Evolutionary conservation across 2,797 vertebrate species (phyloP).

Genomic region (Decapterus maruadsi): DNA sequence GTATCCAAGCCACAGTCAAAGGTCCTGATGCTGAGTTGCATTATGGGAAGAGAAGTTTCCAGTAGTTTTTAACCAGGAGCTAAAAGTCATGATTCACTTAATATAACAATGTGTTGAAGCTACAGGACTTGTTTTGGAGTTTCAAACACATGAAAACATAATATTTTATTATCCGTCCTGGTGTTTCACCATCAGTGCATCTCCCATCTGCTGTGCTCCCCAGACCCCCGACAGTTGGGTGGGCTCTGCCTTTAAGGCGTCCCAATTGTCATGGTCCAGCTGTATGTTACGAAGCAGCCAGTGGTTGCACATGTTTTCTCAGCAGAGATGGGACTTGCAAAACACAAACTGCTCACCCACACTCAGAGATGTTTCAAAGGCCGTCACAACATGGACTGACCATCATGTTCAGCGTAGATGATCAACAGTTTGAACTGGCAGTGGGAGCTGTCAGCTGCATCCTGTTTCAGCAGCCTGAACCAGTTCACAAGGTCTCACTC

Average conservation of each 20-base stretch:
- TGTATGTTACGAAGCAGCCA: conserved; percentile 69
- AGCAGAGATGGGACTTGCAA: conserved; percentile 52
- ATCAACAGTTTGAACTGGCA: conserved; percentile 58
- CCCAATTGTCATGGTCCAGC: conserved; percentile 59
- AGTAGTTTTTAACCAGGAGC: not conserved
- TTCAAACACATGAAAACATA: too few relatives aligned
- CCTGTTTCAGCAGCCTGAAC: conserved; percentile 77
- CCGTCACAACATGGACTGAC: conserved; percentile 42
- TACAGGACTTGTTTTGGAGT: not conserved
- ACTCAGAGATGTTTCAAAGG: conserved; percentile 33
- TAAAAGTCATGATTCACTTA: not conserved
- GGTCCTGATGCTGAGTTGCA: not conserved
- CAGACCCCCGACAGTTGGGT: conserved; percentile 27
- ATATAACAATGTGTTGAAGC: not conserved
- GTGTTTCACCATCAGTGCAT: conserved; percentile 5
- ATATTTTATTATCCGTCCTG: not conserved
- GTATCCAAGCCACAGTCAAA: too few relatives aligned
- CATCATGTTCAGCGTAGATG: conserved; percentile 50
- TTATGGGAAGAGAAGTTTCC: not conserved
- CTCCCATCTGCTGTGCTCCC: conserved; percentile 17
- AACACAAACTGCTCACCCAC: conserved; percentile 51
- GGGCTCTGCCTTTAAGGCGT: conserved; percentile 43
- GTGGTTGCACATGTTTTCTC: conserved; percentile 78
- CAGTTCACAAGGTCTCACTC: conserved; percentile 72
- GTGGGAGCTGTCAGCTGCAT: conserved; percentile 84